Conservation (phyloP, 2,888 invertebrate species). For the Ichneumoninae sp. region DNA sequence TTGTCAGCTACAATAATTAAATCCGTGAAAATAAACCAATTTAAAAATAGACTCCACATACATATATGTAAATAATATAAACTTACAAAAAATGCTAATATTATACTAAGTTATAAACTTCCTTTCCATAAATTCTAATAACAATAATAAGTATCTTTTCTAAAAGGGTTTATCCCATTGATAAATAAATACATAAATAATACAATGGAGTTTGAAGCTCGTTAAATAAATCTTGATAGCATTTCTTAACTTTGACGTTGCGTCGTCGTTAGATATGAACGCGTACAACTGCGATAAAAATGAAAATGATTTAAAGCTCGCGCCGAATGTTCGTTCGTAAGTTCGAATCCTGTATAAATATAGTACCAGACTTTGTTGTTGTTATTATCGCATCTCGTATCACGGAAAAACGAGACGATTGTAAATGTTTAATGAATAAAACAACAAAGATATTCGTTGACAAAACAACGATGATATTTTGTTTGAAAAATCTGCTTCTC, state of each 20-base stretch:
- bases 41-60: too few species aligned
- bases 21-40: too few species aligned
- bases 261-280: neutral
- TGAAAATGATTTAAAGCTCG: neutral
- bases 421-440: too few species aligned
- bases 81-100: too few species aligned
- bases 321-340: neutral
- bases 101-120: too few species aligned
- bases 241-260: neutral
- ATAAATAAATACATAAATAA: too few species aligned
- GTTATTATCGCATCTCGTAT: neutral
- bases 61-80: too few species aligned
- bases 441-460: neutral
- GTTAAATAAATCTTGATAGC: neutral
- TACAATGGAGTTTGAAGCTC: neutral
- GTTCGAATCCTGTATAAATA: neutral
- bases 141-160: too few species aligned
- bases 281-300: neutral
- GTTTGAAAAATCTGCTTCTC: conserved; percentile 20
- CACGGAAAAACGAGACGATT: neutral
- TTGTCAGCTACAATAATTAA: too few species aligned
- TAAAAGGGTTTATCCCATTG: too few species aligned
- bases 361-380: neutral
- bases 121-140: too few species aligned
- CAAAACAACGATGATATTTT: too few species aligned